Evolutionary conservation across 2,113 vertebrate genomes (phyloP).

Genomic region (Sakesphorus luctuosus): DNA sequence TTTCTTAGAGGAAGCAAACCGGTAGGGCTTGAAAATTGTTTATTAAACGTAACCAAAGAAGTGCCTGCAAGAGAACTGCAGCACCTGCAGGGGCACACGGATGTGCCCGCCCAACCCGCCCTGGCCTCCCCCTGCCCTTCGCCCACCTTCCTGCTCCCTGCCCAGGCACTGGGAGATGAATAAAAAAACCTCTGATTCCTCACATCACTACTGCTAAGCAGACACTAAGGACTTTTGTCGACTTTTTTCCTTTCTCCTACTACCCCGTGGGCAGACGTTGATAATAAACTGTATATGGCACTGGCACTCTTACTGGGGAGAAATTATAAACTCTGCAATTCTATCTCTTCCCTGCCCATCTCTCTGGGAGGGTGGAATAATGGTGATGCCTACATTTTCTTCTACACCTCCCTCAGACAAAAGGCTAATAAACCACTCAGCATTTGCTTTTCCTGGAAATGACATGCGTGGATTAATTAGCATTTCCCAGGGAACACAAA

Average conservation of each 20-base stretch:
- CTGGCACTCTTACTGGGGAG: not conserved
- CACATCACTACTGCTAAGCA: not conserved
- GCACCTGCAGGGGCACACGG: not conserved
- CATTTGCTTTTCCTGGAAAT: not conserved
- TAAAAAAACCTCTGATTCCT: not conserved
- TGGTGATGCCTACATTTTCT: not conserved
- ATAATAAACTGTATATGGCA: conserved; percentile 6
- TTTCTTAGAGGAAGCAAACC: not conserved
- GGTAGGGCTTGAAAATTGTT: not conserved
- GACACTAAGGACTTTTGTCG: not conserved
- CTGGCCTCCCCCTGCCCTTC: not conserved
- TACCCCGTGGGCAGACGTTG: conserved; percentile 12
- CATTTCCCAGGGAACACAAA: conserved; percentile 31
- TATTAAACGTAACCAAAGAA: not conserved
- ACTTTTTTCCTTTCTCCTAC: not conserved
- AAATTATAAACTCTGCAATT: conserved; percentile 36
- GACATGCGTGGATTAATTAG: conserved; percentile 23
- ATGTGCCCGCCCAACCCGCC: not conserved
- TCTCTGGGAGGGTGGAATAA: not conserved
- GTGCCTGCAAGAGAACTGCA: not conserved
- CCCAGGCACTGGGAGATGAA: not conserved
- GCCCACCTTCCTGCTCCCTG: not conserved
- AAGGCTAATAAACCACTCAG: conserved; percentile 41
- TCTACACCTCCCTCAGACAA: not conserved
- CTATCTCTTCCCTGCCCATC: not conserved